Evolutionary conservation across 2,113 vertebrate species (phyloP), one percentile per base, ranked within the genome.

Genomic region (Dolichotis patagonum): DNA sequence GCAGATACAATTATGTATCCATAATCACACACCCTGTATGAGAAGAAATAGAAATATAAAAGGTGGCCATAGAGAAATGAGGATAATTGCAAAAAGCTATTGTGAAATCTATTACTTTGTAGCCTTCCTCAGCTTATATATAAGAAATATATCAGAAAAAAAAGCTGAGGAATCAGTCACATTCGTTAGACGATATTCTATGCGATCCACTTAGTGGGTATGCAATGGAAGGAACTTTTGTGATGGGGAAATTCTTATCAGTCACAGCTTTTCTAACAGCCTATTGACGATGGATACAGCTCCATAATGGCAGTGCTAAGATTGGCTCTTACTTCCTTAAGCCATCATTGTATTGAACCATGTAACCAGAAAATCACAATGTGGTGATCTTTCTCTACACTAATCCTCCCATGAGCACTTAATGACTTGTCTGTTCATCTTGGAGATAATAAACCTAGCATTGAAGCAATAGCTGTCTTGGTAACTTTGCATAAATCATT

Each of bases 311-410:
- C 83, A 95, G 87, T 97, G 96, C 89, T 98, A 96, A 98, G 98
- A 98, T 97, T 98, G 98, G 94, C 97, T 98, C 98, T 98, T 98
- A 97, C 95, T 98, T 98, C 97, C 97, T 98, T 98, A 98, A 98
- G 98, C 97, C 95, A 96, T 98, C 96, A 97, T 98, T 98, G 96
- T 98, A 98, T 98, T 98, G 98, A 98, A 97, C 98, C 98, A 97
- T 90, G 97, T 98, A 98, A 98, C 98, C 98, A 98, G 98, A 98
- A 99, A 98, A 98, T 98, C 98, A 98, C 98, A 98, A 96, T 97
- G 97, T 97, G 98, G 96, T 98, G 98, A 98, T 99, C 98, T 96
- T 98, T 98, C 96, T 98, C 96, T 97, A 91, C 28, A 85, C 96
- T 98, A 98, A 98, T 98, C 98, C 97, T 98, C 98, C 98, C 97